Evolutionary conservation across 2,113 vertebrate species (phyloP).

Genomic region (Clinocottus analis): DNA sequence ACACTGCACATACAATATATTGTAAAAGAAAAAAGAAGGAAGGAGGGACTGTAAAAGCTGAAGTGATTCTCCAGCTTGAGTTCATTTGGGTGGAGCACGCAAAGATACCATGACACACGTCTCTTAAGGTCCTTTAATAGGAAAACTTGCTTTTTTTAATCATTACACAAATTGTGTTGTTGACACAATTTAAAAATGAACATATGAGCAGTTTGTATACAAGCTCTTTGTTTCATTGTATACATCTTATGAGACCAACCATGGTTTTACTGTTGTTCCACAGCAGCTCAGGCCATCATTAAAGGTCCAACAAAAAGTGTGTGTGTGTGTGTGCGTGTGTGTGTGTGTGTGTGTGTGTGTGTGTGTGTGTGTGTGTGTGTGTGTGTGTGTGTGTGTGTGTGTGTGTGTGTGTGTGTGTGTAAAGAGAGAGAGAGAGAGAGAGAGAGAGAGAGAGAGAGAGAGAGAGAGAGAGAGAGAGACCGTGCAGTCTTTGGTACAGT

Average conservation of each 20-base stretch:
- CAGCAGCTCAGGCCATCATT: conserved; percentile 42
- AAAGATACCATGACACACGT: conserved; percentile 14
- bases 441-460: background rate
- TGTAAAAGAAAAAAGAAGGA: background rate
- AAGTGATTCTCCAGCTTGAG: conserved; percentile 49
- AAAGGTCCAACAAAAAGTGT: conserved; percentile 25
- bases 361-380: background rate
- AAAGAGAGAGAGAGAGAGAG: background rate
- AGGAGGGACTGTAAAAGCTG: background rate
- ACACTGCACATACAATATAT: background rate
- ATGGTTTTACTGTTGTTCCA: conserved; percentile 34
- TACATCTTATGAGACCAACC: conserved; percentile 6
- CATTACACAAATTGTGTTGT: background rate
- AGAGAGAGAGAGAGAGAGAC: background rate
- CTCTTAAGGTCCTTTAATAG: background rate
- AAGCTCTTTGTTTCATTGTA: background rate
- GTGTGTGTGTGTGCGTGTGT: background rate
- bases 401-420: too few species aligned
- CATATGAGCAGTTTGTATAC: background rate
- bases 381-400: background rate
- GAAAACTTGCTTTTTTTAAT: background rate
- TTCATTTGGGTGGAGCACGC: conserved; percentile 52
- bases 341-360: conserved; percentile 1
- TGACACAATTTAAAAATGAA: background rate
- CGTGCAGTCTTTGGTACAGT: conserved; percentile 15